phyloP scores from a whole-genome alignment of 35 echinoderm and acorn worm genomes.

The Heliocidaris tuberculata region DNA sequence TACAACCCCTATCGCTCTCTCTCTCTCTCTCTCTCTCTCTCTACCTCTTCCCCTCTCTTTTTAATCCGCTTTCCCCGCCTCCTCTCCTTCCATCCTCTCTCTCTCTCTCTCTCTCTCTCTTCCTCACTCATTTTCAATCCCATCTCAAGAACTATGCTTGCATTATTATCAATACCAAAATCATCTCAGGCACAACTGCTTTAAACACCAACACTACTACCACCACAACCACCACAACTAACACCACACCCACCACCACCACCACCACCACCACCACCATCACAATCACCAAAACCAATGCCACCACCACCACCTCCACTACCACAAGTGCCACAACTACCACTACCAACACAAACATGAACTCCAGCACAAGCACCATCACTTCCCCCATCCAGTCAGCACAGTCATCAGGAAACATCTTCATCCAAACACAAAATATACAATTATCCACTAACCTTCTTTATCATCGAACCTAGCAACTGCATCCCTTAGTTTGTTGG shows the following conservation, averaged over 20 bases:
- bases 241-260: no score
- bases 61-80: no score
- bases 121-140: no score
- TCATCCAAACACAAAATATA: not conserved
- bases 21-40: no score
- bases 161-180: no score
- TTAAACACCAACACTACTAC: not conserved
- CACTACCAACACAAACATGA: not conserved
- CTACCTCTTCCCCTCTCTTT: no score
- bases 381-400: no score
- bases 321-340: not conserved
- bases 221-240: not conserved
- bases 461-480: slow-evolving; percentile 79
- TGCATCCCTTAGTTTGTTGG: slow-evolving; percentile 66
- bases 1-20: no score
- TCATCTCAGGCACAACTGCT: no score
- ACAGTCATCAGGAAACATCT: not conserved
- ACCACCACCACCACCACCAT: not conserved
- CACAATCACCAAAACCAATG: not conserved
- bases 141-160: no score
- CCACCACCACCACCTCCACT: not conserved
- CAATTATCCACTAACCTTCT: slow-evolving; percentile 57
- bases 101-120: no score
- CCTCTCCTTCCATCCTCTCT: no score
- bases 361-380: not conserved